phyloP scores from a whole-genome alignment of 1,140 invertebrate species.

The Drosophila pseudoananassae region DNA sequence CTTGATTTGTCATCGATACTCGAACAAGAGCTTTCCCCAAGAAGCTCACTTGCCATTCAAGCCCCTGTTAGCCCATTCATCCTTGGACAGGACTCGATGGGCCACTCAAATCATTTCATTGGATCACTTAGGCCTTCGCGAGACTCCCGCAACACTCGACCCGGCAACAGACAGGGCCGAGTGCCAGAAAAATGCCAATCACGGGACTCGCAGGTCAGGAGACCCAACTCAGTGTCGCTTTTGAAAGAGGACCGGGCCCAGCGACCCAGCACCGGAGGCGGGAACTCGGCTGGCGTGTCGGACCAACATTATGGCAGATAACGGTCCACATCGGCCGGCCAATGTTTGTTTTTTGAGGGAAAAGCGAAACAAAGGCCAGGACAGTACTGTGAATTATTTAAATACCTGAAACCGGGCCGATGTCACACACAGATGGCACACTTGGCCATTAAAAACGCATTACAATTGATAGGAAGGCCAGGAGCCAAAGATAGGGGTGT shows the following conservation, averaged over 20 bases:
- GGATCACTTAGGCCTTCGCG: constrained; percentile 41
- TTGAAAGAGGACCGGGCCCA: neutral
- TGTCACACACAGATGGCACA: constrained; percentile 76
- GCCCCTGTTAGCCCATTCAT: constrained; percentile 12
- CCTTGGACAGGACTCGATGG: constrained; percentile 1
- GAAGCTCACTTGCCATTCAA: constrained; percentile 17
- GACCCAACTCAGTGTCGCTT: constrained; percentile 3
- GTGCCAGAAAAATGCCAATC: constrained; percentile 62
- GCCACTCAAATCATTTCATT: constrained; percentile 29
- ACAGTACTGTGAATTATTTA: constrained; percentile 73
- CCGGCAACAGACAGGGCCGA: constrained; percentile 35
- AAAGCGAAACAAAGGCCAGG: constrained; percentile 27
- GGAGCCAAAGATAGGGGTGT: constrained; percentile 16
- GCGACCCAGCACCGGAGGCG: neutral
- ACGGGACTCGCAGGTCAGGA: constrained; percentile 9
- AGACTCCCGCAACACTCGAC: constrained; percentile 20
- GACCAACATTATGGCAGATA: constrained; percentile 74
- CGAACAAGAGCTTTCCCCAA: constrained; percentile 14
- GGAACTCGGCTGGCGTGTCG: constrained; percentile 61
- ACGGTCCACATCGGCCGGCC: constrained; percentile 61
- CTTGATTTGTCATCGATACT: constrained; percentile 21
- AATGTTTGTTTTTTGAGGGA: constrained; percentile 61
- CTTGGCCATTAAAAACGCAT: constrained; percentile 78
- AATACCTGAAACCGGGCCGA: constrained; percentile 59
- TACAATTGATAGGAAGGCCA: constrained; percentile 66